phyloP scores from a whole-genome alignment of 92 coral and sea anemone species.

The Diadumene lineata region DNA sequence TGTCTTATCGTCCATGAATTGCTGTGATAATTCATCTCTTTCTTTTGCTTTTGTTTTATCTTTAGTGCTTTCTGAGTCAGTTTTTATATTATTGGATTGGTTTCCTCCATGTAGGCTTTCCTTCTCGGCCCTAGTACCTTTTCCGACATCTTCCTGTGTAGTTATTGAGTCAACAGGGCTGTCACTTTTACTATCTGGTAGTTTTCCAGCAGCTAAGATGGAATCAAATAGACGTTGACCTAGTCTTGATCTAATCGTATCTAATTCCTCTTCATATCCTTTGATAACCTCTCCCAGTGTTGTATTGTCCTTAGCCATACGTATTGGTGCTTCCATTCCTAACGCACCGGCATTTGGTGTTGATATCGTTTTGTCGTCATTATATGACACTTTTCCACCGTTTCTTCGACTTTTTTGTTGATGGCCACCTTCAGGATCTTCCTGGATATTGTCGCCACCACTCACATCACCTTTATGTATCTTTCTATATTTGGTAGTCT shows the following conservation, averaged over 20 bases:
- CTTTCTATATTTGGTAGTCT: background rate
- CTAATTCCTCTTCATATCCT: slow-evolving; percentile 53
- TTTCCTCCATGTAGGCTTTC: background rate
- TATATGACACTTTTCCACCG: background rate
- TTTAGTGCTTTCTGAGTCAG: background rate
- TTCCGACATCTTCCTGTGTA: background rate
- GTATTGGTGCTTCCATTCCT: slow-evolving; percentile 49
- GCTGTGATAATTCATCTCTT: background rate
- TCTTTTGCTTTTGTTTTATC: background rate
- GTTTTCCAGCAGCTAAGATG: slow-evolving; percentile 22
- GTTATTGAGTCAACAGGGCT: background rate
- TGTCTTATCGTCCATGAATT: background rate
- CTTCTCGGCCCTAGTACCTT: no score
- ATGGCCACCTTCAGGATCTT: background rate
- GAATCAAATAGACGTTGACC: slow-evolving; percentile 47
- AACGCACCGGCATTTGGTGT: background rate
- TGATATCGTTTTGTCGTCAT: background rate
- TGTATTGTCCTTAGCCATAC: slow-evolving; percentile 39
- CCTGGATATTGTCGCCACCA: background rate
- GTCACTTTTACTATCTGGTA: background rate
- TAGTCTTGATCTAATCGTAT: slow-evolving; percentile 41
- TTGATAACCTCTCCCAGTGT: slow-evolving; percentile 60
- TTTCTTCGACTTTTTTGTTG: background rate
- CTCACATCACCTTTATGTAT: background rate
- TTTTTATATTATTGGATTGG: background rate